Percentiles rank a stretch among this genome's conserved stretches.
phyloP scores from a whole-genome alignment of 2,888 invertebrate genomes.

The Nezara viridula region DNA sequence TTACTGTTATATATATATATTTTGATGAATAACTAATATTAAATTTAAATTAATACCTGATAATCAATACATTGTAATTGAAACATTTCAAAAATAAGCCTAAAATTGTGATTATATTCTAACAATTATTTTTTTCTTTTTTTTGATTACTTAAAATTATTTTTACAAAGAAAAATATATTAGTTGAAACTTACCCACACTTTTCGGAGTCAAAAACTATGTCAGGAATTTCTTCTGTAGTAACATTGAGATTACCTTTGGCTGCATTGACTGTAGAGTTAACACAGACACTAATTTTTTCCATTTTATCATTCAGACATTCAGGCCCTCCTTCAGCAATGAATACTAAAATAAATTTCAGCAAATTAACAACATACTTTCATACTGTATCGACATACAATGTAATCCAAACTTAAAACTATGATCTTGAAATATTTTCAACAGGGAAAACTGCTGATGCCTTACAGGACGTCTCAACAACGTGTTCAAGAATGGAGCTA shows the following conservation, averaged over 20 bases:
- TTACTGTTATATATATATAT: too few relatives aligned
- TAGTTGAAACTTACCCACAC: slow-evolving; percentile 71
- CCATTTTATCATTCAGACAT: slow-evolving; percentile 76
- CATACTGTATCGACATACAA: neutral
- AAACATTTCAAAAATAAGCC: too few relatives aligned
- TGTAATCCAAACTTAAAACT: neutral
- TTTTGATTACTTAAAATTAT: too few relatives aligned
- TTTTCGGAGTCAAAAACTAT: slow-evolving; percentile 75
- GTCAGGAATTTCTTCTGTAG: slow-evolving; percentile 70
- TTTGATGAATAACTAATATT: too few relatives aligned
- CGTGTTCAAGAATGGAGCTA: too few relatives aligned
- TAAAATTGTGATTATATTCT: too few relatives aligned
- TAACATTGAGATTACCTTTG: slow-evolving; percentile 54
- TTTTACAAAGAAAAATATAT: too few relatives aligned
- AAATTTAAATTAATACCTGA: too few relatives aligned
- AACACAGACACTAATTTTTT: slow-evolving; percentile 76
- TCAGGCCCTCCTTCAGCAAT: slow-evolving; percentile 86
- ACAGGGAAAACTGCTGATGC: neutral
- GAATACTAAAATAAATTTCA: slow-evolving; percentile 74
- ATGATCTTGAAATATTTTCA: neutral
- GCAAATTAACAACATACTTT: neutral
- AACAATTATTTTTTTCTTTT: too few relatives aligned
- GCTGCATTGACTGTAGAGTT: slow-evolving; percentile 74
- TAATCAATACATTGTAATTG: too few relatives aligned
- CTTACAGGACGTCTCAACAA: too few relatives aligned